These are phyloP conservation scores for Alaudala cheleensis DNA, from an alignment of 2,113 vertebrate species.

Conservation along the genomic window DNA sequence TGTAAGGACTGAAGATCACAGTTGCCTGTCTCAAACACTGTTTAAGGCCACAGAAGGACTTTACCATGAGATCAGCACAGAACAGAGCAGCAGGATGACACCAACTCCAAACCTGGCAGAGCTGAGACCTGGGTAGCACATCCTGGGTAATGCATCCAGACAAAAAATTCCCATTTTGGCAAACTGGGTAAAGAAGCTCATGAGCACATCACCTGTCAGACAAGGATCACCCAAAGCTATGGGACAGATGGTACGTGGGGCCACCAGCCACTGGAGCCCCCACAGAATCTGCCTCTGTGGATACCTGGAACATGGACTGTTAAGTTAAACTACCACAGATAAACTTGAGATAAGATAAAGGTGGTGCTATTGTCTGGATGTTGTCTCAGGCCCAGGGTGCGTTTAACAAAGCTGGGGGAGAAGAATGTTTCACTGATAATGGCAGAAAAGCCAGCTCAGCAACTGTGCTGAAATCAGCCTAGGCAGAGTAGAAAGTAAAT, in stretches of 20 bases:
- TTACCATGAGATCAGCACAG: background rate
- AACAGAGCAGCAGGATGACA: background rate
- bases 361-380: background rate
- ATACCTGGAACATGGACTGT: background rate
- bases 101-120: background rate
- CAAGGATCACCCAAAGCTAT: background rate
- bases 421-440: background rate
- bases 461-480: background rate
- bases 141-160: fast-evolving
- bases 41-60: background rate
- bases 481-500: background rate
- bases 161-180: background rate
- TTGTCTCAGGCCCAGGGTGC: background rate
- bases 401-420: background rate
- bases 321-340: background rate
- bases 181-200: background rate
- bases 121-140: background rate
- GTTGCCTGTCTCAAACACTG: background rate
- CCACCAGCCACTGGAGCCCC: background rate
- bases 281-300: background rate
- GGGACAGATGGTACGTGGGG: background rate
- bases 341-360: fast-evolving
- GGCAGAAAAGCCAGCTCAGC: background rate
- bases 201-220: background rate
- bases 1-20: background rate